phyloP scores from a whole-genome alignment of 2,797 vertebrate species.

The Rhynchotus rufescens region DNA sequence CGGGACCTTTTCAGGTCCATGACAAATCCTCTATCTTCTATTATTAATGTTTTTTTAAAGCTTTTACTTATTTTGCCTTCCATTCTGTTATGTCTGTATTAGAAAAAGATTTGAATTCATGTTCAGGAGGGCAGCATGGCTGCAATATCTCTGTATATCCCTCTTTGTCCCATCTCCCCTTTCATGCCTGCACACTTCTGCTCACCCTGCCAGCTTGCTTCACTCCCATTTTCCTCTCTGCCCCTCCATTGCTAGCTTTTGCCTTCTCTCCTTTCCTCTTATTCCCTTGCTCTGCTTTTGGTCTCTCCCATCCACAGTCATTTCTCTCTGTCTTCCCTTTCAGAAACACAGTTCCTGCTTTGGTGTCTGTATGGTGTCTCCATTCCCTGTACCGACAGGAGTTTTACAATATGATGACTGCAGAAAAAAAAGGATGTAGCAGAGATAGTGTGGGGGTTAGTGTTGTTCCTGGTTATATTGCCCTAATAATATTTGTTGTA shows the following conservation, averaged over 20 bases:
- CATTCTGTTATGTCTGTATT: neutral
- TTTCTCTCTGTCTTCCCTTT: neutral
- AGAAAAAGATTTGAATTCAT: neutral
- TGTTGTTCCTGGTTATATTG: neutral
- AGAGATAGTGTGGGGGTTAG: neutral
- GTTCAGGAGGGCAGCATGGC: neutral
- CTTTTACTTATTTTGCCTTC: neutral
- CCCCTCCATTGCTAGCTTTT: neutral
- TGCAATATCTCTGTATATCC: neutral
- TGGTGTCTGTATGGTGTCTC: neutral
- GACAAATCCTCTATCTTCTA: neutral
- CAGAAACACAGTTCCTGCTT: neutral
- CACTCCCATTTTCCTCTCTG: neutral
- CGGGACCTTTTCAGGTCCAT: neutral
- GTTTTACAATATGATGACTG: neutral
- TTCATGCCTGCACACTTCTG: neutral
- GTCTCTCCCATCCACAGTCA: neutral
- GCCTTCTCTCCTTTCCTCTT: neutral
- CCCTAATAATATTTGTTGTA: neutral
- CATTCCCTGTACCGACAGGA: too few relatives aligned
- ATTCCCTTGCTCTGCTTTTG: neutral
- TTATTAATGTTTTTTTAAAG: neutral
- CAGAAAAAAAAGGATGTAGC: neutral
- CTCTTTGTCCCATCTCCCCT: neutral
- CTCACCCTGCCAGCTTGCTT: neutral